Percentiles rank a stretch among this genome's conserved stretches.
phyloP scores from a whole-genome alignment of 2,113 vertebrate species.

The Dromaius novaehollandiae region DNA sequence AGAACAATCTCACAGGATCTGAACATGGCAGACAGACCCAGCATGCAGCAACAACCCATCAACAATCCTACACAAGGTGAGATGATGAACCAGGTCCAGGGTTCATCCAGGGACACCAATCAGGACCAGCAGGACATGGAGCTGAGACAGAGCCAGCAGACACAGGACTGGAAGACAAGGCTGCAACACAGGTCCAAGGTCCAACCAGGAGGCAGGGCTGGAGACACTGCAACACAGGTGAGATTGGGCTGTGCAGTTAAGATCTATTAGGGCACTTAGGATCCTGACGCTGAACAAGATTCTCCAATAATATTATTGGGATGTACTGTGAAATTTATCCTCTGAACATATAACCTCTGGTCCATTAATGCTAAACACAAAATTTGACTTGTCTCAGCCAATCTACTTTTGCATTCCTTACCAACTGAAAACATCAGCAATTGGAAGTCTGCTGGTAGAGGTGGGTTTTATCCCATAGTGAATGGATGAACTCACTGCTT shows the following conservation, averaged over 20 bases:
- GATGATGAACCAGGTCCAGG: not conserved
- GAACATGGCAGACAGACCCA: not conserved
- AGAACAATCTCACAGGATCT: not conserved
- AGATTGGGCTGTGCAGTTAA: not conserved
- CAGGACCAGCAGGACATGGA: not conserved
- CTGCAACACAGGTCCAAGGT: not conserved
- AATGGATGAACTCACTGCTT: not conserved
- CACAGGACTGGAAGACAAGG: not conserved
- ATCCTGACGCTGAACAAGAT: not conserved
- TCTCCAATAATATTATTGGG: not conserved
- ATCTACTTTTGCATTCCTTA: not conserved
- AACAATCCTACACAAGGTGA: not conserved
- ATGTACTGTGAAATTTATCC: not conserved
- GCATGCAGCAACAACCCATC: not conserved
- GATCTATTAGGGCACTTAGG: not conserved
- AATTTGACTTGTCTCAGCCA: not conserved
- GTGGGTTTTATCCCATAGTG: not conserved
- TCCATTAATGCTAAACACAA: not conserved
- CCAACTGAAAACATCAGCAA: not conserved
- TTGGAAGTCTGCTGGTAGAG: not conserved
- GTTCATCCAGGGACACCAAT: not conserved
- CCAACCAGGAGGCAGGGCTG: not conserved
- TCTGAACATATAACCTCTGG: not conserved
- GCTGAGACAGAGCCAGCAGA: too few relatives aligned
- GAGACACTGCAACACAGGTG: not conserved